A percentile compares a stretch with the other conserved stretches of the same genome.
Conservation (phyloP, 2,888 invertebrate genomes). For the Leptothorax acervorum region DNA sequence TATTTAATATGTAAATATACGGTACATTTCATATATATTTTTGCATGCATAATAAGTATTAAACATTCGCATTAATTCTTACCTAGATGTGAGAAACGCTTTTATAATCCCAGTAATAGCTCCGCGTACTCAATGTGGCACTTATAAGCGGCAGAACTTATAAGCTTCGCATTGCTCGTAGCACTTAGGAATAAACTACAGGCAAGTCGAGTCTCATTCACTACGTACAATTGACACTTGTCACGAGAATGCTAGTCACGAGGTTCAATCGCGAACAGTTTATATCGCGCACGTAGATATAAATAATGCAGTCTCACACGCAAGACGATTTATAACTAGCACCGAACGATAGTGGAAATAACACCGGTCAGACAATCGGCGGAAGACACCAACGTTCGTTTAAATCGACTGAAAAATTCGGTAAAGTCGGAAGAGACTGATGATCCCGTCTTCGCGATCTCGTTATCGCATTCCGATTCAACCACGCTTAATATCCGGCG, state of each 20-base stretch:
- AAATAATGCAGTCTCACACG: slow-evolving; percentile 24
- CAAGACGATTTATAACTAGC: neutral
- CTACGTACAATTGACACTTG: slow-evolving; percentile 45
- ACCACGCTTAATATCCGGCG: neutral
- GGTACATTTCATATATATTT: neutral
- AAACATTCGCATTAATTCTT: slow-evolving; percentile 11
- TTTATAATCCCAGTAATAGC: slow-evolving; percentile 53
- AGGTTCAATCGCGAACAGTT: slow-evolving; percentile 10
- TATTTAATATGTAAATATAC: neutral
- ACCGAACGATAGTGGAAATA: neutral
- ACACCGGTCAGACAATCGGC: neutral
- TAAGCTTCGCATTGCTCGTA: slow-evolving; percentile 21
- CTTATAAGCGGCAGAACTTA: slow-evolving; percentile 17
- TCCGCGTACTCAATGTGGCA: slow-evolving; percentile 37
- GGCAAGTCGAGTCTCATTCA: slow-evolving; percentile 32
- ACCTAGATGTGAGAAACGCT: slow-evolving; percentile 33
- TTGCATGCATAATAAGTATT: slow-evolving; percentile 23
- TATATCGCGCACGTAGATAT: neutral
- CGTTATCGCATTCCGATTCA: neutral
- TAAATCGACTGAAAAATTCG: neutral
- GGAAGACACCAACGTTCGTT: neutral
- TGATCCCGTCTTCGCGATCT: neutral
- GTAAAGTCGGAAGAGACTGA: neutral
- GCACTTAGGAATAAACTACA: slow-evolving; percentile 29
- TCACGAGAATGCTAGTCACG: slow-evolving; percentile 34